These are phyloP conservation scores for Drosophila bunnanda DNA, from an alignment of 2,888 invertebrate species.

Conservation along the genomic window DNA sequence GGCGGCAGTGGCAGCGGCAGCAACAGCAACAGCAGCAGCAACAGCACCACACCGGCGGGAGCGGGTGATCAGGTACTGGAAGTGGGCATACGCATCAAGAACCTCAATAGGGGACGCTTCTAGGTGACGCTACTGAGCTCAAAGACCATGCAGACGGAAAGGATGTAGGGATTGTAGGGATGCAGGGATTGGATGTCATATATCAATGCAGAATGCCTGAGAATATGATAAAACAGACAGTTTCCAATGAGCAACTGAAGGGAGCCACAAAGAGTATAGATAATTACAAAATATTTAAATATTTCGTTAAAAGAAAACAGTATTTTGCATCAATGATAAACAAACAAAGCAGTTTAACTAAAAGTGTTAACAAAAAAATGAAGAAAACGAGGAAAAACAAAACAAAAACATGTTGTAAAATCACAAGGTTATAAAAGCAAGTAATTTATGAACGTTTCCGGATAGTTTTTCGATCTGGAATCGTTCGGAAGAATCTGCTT, in stretches of 20 bases:
- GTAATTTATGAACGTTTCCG: background rate
- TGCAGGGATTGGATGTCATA: too few relatives aligned
- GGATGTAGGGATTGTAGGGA: too few relatives aligned
- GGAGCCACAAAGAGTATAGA: background rate
- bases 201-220: background rate
- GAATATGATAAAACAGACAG: background rate
- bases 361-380: background rate
- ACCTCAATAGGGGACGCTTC: constrained; percentile 82
- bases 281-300: background rate
- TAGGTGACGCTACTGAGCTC: constrained; percentile 34
- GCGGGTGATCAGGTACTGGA: constrained; percentile 82
- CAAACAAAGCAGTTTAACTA: background rate
- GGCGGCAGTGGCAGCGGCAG: constrained; percentile 40
- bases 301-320: constrained; percentile 3
- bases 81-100: constrained; percentile 84
- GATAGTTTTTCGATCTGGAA: background rate
- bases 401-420: background rate
- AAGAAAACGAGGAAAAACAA: background rate
- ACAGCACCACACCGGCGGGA: constrained; percentile 42
- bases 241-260: background rate
- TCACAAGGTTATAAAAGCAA: background rate
- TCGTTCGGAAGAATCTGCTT: background rate
- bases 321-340: constrained; percentile 3
- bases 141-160: background rate
- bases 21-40: constrained; percentile 50